These are phyloP conservation scores for Stomatorhinus walkeri DNA, from an alignment of 2,797 vertebrate genomes.

Conservation along the genomic window DNA sequence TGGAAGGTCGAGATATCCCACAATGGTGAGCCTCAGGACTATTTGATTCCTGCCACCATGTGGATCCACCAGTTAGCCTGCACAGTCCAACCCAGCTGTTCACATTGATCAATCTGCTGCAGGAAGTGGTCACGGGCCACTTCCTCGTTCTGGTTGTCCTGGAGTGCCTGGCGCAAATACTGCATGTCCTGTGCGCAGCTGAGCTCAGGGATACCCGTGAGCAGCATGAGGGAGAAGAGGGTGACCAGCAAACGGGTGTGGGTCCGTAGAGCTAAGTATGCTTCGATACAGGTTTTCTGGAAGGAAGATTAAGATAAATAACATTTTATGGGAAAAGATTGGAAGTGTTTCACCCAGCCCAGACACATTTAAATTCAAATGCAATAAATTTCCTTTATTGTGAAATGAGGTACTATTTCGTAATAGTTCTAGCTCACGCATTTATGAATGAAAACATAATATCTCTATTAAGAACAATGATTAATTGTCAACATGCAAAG, in stretches of 20 bases:
- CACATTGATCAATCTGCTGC: conserved; percentile 55
- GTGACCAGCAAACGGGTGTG: conserved; percentile 63
- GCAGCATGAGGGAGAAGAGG: conserved; percentile 67
- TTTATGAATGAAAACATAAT: neutral
- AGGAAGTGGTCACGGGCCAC: conserved; percentile 60
- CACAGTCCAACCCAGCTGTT: conserved; percentile 59
- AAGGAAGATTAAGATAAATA: neutral
- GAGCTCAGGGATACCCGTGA: conserved; percentile 67
- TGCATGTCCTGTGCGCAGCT: conserved; percentile 58
- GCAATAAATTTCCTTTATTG: neutral
- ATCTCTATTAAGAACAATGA: neutral
- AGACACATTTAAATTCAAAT: neutral
- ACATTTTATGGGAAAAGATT: neutral
- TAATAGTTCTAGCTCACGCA: neutral
- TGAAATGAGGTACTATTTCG: neutral
- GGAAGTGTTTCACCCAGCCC: neutral
- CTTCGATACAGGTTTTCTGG: conserved; percentile 60
- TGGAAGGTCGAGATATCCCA: neutral
- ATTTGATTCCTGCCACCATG: conserved; percentile 57
- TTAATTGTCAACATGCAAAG: neutral
- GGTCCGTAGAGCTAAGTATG: conserved; percentile 61
- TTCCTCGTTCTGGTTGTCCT: conserved; percentile 48
- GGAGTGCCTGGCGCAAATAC: conserved; percentile 62
- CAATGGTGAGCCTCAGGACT: neutral
- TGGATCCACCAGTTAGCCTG: conserved; percentile 72